Evolutionary conservation across 2,797 vertebrate genomes (phyloP).

Genomic region (Neosilurus hyrtlii): DNA sequence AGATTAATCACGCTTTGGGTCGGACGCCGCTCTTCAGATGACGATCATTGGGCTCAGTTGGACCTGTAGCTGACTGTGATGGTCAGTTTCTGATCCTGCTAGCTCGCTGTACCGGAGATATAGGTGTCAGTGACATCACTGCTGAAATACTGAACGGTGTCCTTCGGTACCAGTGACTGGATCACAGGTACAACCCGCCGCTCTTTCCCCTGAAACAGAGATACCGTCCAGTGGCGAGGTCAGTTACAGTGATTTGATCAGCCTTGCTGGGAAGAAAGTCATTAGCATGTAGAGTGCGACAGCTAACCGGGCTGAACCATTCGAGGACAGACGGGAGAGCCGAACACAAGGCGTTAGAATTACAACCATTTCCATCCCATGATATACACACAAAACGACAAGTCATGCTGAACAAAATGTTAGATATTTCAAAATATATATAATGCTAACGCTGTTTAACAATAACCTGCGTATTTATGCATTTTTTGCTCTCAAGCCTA

Average conservation of each 20-base stretch:
- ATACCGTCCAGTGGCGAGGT: not conserved
- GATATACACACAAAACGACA: not conserved
- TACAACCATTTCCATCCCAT: not conserved
- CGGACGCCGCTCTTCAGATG: constrained; percentile 12
- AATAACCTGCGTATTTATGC: not conserved
- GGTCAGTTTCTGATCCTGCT: not conserved
- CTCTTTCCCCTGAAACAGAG: not conserved
- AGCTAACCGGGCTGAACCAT: constrained; percentile 39
- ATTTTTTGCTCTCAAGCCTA: not conserved
- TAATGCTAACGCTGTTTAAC: fast-evolving
- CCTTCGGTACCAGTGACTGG: not conserved
- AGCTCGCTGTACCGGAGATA: constrained; percentile 4
- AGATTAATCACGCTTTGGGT: not conserved
- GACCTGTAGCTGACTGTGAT: constrained; percentile 28
- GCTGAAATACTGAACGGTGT: not conserved
- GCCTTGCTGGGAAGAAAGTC: constrained; percentile 30
- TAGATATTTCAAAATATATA: fast-evolving
- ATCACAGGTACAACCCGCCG: not conserved
- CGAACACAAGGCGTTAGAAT: not conserved
- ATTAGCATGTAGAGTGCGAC: constrained; percentile 54
- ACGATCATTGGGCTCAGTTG: constrained; percentile 1
- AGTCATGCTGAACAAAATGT: too few relatives aligned
- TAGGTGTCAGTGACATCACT: constrained; percentile 11
- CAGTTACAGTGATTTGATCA: constrained; percentile 29
- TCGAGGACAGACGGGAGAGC: constrained; percentile 39